Conservation (phyloP, 2,797 vertebrate species). For the Oreonectes daqikongensis region DNA sequence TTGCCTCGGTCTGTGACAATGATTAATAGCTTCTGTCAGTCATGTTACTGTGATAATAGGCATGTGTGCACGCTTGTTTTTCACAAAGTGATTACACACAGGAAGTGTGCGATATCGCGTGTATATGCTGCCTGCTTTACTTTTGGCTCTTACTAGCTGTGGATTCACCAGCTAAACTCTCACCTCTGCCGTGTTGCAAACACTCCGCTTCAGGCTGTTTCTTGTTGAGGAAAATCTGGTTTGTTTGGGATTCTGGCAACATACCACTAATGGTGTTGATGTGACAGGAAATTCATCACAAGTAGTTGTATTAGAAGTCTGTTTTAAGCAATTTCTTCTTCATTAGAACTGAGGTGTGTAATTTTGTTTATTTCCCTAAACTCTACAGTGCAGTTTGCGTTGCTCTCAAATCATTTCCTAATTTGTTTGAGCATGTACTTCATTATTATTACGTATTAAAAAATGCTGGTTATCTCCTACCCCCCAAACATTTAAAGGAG, state of each 20-base stretch:
- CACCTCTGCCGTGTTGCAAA: background rate
- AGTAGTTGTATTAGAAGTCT: background rate
- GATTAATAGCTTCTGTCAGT: constrained; percentile 51
- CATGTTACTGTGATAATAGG: constrained; percentile 23
- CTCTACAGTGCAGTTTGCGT: background rate
- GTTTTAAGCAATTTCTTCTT: background rate
- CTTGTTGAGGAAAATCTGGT: background rate
- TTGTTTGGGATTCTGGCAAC: background rate
- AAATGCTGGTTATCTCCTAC: background rate
- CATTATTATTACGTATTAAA: background rate
- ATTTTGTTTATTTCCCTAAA: background rate
- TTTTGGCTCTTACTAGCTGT: background rate
- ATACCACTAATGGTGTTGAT: background rate
- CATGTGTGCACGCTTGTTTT: constrained; percentile 10
- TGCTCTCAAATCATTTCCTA: background rate
- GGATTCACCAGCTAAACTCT: constrained; percentile 2
- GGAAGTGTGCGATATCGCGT: background rate
- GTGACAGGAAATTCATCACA: constrained; percentile 1
- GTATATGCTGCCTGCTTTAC: background rate
- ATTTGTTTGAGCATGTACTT: background rate
- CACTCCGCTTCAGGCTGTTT: background rate
- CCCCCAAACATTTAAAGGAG: too few species aligned
- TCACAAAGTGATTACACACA: constrained; percentile 18
- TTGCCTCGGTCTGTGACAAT: constrained; percentile 16
- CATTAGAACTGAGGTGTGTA: background rate